Base-by-base conservation (phyloP, 1,140 invertebrate genomes). In the Tenebrio molitor region DNA sequence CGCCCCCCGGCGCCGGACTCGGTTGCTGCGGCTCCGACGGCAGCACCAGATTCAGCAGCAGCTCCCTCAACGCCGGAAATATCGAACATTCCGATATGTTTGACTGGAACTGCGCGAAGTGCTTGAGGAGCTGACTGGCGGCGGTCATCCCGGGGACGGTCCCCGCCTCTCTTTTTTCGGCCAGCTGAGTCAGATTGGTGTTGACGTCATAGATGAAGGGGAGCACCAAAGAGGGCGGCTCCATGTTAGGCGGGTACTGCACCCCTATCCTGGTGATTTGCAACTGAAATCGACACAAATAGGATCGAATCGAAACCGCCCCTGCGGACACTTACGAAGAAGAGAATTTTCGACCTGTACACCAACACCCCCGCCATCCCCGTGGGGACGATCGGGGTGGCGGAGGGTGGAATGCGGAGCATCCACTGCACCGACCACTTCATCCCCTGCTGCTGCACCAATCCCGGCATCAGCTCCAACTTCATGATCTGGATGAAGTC, bases 401-500 rank as follows among this genome's bases (percentile, higher is more conserved):
- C 92, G 33, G 93, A 91, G 12, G 95, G 95, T 58, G 96, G 95
- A 73, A 96, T 93, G 21, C 95, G 90, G 75, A 98, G 85, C 82
- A 95, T 95, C 89, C 94, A 94, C 82, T 96, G 94, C 19, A 97
- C 90, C 15, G 89, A 88, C 95, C 96, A 98, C 76, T 87, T 86
- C 5, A 85, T 80, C 12, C 85, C 84, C 76, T 90, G 90, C 14
- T 90, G 89, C 58, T 91, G 89, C 53, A 88, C 87, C 8, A 92
- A 78, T 6, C 87, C 86, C 0, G 92, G 91, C 50, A 90, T 86
- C 78, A 96, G 79, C 79, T 97, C 94, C 14, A 95, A 80, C 74
- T 91, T 89, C 89, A 96, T 95, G 66, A 97, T 93, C 84, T 95
- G 91, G 69, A 98, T 90, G 79, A 97, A 95, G 83, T 98, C 95